Evolutionary conservation across 2,888 invertebrate genomes (phyloP).

Genomic region (Volucella inanis): DNA sequence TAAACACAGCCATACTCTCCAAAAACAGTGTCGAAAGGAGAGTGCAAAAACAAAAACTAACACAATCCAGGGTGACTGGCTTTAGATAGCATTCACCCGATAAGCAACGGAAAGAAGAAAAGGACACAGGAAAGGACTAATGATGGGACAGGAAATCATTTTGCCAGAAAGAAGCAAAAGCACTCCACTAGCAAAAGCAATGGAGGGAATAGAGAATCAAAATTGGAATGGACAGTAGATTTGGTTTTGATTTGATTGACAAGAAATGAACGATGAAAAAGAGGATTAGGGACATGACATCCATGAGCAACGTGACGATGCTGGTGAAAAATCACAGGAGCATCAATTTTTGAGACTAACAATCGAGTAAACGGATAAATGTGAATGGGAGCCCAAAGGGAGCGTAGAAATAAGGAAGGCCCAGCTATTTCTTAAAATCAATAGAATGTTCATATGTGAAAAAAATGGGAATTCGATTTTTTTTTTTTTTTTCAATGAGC

Average conservation of each 20-base stretch:
- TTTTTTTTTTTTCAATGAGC: too few species aligned
- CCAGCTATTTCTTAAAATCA: background rate
- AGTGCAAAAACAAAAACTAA: slow-evolving; percentile 25
- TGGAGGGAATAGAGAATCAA: slow-evolving; percentile 21
- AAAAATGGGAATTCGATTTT: too few species aligned
- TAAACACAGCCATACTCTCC: slow-evolving; percentile 25
- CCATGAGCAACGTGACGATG: slow-evolving; percentile 18
- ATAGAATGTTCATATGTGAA: too few species aligned
- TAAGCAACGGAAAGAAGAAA: background rate
- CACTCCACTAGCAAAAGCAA: background rate
- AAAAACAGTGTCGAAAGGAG: slow-evolving; percentile 10
- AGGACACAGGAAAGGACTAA: slow-evolving; percentile 69
- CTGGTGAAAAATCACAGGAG: slow-evolving; percentile 41
- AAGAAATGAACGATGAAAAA: slow-evolving; percentile 69
- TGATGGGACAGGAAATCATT: slow-evolving; percentile 73
- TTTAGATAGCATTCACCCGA: slow-evolving; percentile 35
- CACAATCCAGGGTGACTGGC: slow-evolving; percentile 47
- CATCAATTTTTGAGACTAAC: slow-evolving; percentile 33
- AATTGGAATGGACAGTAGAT: slow-evolving; percentile 64
- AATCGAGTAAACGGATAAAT: slow-evolving; percentile 5
- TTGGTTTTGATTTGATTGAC: slow-evolving; percentile 73
- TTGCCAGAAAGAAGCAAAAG: slow-evolving; percentile 44
- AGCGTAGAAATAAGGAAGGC: background rate
- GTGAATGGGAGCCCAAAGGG: background rate
- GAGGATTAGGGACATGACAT: slow-evolving; percentile 53